These are phyloP conservation scores for Agrilus cyanescens DNA, from an alignment of 2,888 invertebrate species.

Conservation along the genomic window DNA sequence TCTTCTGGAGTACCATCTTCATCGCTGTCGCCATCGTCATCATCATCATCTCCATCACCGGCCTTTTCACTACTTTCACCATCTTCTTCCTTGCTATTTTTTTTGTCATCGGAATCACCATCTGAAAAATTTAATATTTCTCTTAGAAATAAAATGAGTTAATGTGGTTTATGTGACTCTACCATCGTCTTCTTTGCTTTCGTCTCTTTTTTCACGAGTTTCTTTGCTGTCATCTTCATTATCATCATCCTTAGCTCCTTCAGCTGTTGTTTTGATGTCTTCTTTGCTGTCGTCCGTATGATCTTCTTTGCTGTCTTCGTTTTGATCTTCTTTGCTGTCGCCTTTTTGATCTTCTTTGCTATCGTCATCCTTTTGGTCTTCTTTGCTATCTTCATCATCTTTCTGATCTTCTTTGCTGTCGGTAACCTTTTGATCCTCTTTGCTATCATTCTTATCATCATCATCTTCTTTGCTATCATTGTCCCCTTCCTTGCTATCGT, in stretches of 20 bases:
- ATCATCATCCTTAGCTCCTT: slow-evolving; percentile 37
- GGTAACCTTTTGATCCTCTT: slow-evolving; percentile 6
- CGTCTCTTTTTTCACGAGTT: not conserved
- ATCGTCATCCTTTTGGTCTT: slow-evolving; percentile 2
- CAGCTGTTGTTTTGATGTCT: slow-evolving; percentile 21
- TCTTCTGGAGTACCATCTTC: slow-evolving; percentile 42
- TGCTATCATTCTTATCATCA: slow-evolving; percentile 5
- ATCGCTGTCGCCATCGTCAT: slow-evolving; percentile 29
- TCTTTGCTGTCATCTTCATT: slow-evolving; percentile 8
- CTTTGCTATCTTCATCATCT: slow-evolving; percentile 2
- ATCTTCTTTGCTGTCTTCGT: slow-evolving; percentile 8
- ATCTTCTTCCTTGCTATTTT: slow-evolving; percentile 11
- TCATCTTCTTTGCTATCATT: slow-evolving; percentile 12
- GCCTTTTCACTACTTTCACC: slow-evolving; percentile 14
- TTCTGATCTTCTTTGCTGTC: slow-evolving; percentile 10
- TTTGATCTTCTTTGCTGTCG: slow-evolving; percentile 15
- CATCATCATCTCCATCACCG: slow-evolving; percentile 16
- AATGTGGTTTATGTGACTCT: not conserved
- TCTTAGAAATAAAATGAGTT: not conserved
- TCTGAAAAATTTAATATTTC: slow-evolving; percentile 1
- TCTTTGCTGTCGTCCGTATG: slow-evolving; percentile 9
- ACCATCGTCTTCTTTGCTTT: slow-evolving; percentile 3
- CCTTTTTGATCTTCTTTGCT: slow-evolving; percentile 11
- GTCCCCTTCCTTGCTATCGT: slow-evolving; percentile 15
- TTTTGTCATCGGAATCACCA: slow-evolving; percentile 11